Percentiles rank a stretch among this genome's conserved stretches.
phyloP scores from a whole-genome alignment of 1,140 invertebrate species.

The Pseudomyrmex dendroicus region DNA sequence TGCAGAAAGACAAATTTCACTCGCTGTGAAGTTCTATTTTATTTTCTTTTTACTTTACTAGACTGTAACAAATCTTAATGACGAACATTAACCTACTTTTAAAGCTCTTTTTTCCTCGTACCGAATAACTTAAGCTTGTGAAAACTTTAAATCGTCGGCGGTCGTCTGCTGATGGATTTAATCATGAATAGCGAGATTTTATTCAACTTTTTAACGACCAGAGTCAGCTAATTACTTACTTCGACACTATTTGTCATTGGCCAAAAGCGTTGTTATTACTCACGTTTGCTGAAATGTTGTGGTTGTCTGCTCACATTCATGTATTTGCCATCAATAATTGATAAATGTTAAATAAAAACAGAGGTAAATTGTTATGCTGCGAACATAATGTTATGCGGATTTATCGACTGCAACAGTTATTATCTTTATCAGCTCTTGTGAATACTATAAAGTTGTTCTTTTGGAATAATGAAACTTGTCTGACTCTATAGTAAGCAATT shows the following conservation, averaged over 20 bases:
- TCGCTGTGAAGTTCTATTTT: slow-evolving; percentile 20
- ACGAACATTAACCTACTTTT: slow-evolving; percentile 61
- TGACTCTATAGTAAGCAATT: no score
- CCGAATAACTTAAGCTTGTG: slow-evolving; percentile 28
- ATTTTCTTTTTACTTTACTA: slow-evolving; percentile 21
- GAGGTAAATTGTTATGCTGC: no score
- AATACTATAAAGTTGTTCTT: no score
- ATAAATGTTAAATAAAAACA: no score
- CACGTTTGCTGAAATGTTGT: slow-evolving; percentile 27
- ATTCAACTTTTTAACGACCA: slow-evolving; percentile 56
- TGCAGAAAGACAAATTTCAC: slow-evolving; percentile 27
- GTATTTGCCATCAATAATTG: no score
- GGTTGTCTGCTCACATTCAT: no score
- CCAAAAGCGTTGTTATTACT: slow-evolving; percentile 24
- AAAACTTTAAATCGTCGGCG: slow-evolving; percentile 52
- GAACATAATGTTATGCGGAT: no score
- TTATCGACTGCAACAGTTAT: no score
- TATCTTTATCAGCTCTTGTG: no score
- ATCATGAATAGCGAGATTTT: slow-evolving; percentile 56
- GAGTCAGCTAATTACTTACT: slow-evolving; percentile 54
- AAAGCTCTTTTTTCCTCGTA: slow-evolving; percentile 39
- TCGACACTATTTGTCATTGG: slow-evolving; percentile 45
- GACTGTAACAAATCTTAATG: slow-evolving; percentile 36
- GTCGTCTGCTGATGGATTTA: slow-evolving; percentile 50
- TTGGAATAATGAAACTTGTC: no score